Percentiles rank a stretch among this genome's conserved stretches.
Evolutionary conservation across 2,797 vertebrate species (phyloP).

Genomic region (Podarcis siculus): DNA sequence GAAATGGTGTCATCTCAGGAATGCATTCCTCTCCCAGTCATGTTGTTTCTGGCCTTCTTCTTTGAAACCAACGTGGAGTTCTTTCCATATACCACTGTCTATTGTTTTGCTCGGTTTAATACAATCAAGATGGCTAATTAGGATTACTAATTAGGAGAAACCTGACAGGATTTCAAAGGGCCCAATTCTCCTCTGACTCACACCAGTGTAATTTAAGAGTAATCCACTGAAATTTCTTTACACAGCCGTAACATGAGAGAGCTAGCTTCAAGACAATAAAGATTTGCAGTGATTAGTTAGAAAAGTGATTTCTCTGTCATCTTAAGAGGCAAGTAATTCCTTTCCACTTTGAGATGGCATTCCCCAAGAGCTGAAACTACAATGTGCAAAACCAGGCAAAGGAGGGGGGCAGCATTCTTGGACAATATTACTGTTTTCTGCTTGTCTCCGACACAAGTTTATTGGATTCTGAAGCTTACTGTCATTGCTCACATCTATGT

Average conservation of each 20-base stretch:
- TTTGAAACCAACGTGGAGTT: background rate
- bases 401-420: constrained; percentile 39
- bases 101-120: constrained; percentile 8
- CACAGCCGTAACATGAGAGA: constrained; percentile 34
- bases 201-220: background rate
- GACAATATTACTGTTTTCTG: constrained; percentile 55
- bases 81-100: constrained; percentile 2
- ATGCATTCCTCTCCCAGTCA: background rate
- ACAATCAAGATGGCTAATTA: constrained; percentile 22
- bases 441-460: constrained; percentile 37
- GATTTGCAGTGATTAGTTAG: constrained; percentile 52
- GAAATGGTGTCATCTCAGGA: background rate
- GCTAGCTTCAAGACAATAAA: constrained; percentile 44
- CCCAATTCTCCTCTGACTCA: background rate
- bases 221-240: background rate
- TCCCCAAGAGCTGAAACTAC: constrained; percentile 63
- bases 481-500: constrained; percentile 63
- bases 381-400: constrained; percentile 60
- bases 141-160: constrained; percentile 5
- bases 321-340: constrained; percentile 48
- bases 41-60: background rate
- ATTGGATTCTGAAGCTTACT: constrained; percentile 47
- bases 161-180: constrained; percentile 3
- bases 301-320: constrained; percentile 59
- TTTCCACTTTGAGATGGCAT: constrained; percentile 62